Base-by-base conservation (phyloP, 2,797 vertebrate species). In the Lithobates sylvaticus region DNA sequence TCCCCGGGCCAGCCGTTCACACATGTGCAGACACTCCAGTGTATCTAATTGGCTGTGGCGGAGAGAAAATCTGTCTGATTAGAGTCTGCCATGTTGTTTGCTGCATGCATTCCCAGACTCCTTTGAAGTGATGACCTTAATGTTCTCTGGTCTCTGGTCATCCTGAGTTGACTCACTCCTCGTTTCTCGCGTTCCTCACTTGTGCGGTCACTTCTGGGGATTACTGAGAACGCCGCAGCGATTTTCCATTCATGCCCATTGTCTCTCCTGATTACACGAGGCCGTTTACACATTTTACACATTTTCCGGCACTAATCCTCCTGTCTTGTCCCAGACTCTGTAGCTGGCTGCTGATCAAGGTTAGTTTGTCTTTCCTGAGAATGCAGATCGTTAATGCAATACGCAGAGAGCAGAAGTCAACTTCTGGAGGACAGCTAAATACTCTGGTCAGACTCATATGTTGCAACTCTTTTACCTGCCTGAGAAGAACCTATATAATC, bases 21-120 rank as follows among this genome's bases (percentile, higher is more conserved):
- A 54, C 50, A 54, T 54, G 50, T 54, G 50, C 50, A 54, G 50
- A 54, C 68, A 70, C 15, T 47, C 76, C 42, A 70, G 39, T 74
- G 75, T 86, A 70, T 81, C 78, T 86, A 81, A 81, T 81, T 65
- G 84, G 77, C 54, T 80, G 78, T 76, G 54, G 71, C 61, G 71
- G 26, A 64, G 76, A 54, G 72, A 69, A 76, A 81, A 76, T 81
- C 84, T 70, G 10, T 50, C 32, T 85, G 79, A 85, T 58, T 80
- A 65, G 77, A 27, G 18, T 75, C 70, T 69, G 84, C 84, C 84
- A 80, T 85, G 76, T 72, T 75, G 78, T 29, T 69, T 81, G 76
- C 72, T 86, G 32, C 74, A 70, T 34, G 78, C 84, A 86, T 86
- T 86, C 84, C 78, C 84, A 86, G 84, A 86, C 84, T 64, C 47